Base-by-base conservation (phyloP, 2,113 vertebrate genomes). In the Polypterus senegalus region DNA sequence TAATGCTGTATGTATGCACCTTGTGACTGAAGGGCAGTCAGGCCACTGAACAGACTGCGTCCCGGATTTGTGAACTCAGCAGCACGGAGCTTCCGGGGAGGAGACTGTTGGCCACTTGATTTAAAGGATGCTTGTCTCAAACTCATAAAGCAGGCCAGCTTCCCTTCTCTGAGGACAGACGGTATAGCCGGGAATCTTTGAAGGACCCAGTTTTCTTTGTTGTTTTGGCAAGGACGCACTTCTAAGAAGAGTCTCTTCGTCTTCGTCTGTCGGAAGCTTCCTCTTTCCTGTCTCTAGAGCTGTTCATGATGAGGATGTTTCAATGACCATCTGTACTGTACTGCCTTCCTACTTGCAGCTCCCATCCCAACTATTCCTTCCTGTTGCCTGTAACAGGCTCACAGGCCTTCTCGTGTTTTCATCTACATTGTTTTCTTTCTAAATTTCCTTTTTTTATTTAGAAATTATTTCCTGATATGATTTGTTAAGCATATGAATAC, bases 21-120 rank as follows among this genome's bases (percentile, higher is more conserved):
- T 66, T 64, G 72, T 67, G 77, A 69, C 56, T 43, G 57, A 66
- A 71, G 87, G 86, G 83, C 87, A 89, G 74, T 74, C 65, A 69
- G 86, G 92, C 84, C 92, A 91, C 72, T 61, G 70, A 81, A 79
- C 92, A 94, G 85, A 89, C 79, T 88, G 89, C 85, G 82, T 86
- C 69, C 85, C 70, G 81, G 77, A 81, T 79, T 71, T 81, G 74
- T 84, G 77, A 76, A 88, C 86, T 92, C 91, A 88, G 86, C 85
- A 80, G 77, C 78, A 74, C 65, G 10, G 62, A 54, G 58, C 1
- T 47, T 61, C 59, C 71, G 65, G 71, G 3, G 66, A 74, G 73
- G 73, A 71, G 43, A 1, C 0, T 66, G 59, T 71, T 69, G 70
- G 65, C 69, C 7, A 71, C 73, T 53, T 60, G 68, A 71, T 27